These are phyloP conservation scores for Drosophila leonis DNA, from an alignment of 2,888 invertebrate species.

Conservation along the genomic window DNA sequence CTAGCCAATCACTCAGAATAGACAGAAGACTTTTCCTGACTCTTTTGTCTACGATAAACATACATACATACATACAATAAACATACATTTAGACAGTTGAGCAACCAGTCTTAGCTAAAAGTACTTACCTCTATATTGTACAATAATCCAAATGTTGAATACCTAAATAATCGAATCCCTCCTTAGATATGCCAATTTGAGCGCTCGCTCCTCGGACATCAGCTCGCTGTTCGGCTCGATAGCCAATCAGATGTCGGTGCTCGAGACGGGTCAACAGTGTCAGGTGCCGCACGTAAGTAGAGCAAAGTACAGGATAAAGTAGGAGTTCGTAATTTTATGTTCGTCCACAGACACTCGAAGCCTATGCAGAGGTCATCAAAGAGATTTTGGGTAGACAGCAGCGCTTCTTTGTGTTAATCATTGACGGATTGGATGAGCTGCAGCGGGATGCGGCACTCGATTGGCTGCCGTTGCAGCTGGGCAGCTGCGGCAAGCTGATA, in stretches of 20 bases:
- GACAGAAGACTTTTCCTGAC: too few relatives aligned
- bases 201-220: conserved; percentile 83
- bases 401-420: conserved; percentile 89
- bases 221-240: conserved; percentile 89
- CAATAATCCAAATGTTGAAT: neutral
- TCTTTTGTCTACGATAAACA: too few relatives aligned
- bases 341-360: conserved; percentile 88
- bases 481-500: conserved; percentile 91
- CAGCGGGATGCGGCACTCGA: conserved; percentile 86
- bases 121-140: too few relatives aligned
- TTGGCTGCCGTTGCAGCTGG: conserved; percentile 92
- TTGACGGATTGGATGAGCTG: conserved; percentile 91
- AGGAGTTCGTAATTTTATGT: too few relatives aligned
- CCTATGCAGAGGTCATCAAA: conserved; percentile 88
- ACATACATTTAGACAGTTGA: too few relatives aligned
- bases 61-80: too few relatives aligned
- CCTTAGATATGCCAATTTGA: conserved; percentile 82
- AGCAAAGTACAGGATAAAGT: neutral
- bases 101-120: too few relatives aligned
- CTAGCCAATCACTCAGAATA: too few relatives aligned
- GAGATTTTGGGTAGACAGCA: conserved; percentile 79
- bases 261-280: conserved; percentile 89
- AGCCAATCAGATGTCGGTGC: conserved; percentile 90
- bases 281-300: conserved; percentile 88
- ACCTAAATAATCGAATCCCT: neutral